Base-by-base conservation (phyloP, 1,140 invertebrate genomes). In the Adelges cooleyi region DNA sequence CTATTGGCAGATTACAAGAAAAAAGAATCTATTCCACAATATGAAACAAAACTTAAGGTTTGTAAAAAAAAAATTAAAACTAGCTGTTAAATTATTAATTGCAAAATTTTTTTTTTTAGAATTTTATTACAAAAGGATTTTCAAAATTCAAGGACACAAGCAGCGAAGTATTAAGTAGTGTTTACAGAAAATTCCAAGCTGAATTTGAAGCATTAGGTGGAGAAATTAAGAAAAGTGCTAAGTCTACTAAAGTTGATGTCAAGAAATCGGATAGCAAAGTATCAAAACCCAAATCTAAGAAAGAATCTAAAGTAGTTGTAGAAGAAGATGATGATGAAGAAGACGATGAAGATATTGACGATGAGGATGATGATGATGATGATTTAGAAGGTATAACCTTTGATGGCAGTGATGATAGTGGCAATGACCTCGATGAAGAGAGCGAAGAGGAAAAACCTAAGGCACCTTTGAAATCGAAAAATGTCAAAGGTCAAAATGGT, bases 61-160 rank as follows among this genome's bases (percentile, higher is more conserved):
- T n/a, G n/a, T n/a, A n/a, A n/a, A n/a, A n/a, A n/a, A n/a, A n/a
- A n/a, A n/a, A n/a, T n/a, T n/a, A n/a, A n/a, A n/a, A n/a, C n/a
- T n/a, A n/a, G n/a, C n/a, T n/a, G n/a, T n/a, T n/a, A n/a, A n/a
- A n/a, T n/a, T 33, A 33, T 33, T 11, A 6, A 33, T 33, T 33
- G 11, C 5, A 33, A 33, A 33, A 11, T 33, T 33, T 33, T 33
- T 5, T 51, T 20, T 62, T 48, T 33, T 3, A 62, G 56, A 62
- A 62, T 33, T 48, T 62, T 15, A 48, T 62, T 33, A 20, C 20
- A 9, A 62, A 62, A 62, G 56, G 56, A 62, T 62, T 62, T 62
- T 62, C 56, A 8, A 44, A 62, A 48, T 62, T 29, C 27, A 62
- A 62, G 8, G 56, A 62, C 22, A 62, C 56, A 33, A 29, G 17